Conservation (phyloP, 2,113 vertebrate species). For the Pachyramphus minor region DNA sequence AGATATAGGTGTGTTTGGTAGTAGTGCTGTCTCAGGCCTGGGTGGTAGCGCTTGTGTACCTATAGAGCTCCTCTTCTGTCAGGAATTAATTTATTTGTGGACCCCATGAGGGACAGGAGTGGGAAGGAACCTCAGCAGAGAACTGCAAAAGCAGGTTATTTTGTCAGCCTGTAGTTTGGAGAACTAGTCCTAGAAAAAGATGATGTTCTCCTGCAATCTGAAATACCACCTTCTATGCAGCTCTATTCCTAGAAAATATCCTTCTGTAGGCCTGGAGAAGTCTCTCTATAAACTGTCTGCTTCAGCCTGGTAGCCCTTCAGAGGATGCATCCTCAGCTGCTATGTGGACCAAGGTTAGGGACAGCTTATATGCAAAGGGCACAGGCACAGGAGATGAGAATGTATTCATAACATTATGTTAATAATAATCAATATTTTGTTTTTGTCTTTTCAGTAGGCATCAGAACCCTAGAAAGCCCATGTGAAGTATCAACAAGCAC, state of each 20-base stretch:
- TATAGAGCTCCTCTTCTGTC: not conserved
- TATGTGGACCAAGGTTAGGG: not conserved
- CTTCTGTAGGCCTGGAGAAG: not conserved
- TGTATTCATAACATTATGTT: not conserved
- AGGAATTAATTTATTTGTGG: not conserved
- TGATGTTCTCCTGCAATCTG: not conserved
- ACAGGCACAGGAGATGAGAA: not conserved
- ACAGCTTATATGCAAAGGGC: not conserved
- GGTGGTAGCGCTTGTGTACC: not conserved
- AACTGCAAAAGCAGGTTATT: not conserved
- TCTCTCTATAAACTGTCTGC: not conserved
- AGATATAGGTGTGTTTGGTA: not conserved
- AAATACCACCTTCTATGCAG: not conserved
- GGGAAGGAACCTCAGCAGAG: not conserved
- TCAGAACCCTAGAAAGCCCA: slow-evolving; percentile 55
- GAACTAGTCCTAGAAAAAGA: not conserved
- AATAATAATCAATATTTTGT: not conserved
- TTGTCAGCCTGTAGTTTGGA: not conserved
- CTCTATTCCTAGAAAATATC: not conserved
- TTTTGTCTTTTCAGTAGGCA: slow-evolving; percentile 10
- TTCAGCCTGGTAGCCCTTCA: not conserved
- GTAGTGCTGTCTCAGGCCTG: not conserved
- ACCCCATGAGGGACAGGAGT: not conserved
- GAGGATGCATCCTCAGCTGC: not conserved
- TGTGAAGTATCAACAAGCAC: slow-evolving; percentile 35